phyloP scores from a whole-genome alignment of 2,888 invertebrate species.

The Scaptomyza cyrtandrae region DNA sequence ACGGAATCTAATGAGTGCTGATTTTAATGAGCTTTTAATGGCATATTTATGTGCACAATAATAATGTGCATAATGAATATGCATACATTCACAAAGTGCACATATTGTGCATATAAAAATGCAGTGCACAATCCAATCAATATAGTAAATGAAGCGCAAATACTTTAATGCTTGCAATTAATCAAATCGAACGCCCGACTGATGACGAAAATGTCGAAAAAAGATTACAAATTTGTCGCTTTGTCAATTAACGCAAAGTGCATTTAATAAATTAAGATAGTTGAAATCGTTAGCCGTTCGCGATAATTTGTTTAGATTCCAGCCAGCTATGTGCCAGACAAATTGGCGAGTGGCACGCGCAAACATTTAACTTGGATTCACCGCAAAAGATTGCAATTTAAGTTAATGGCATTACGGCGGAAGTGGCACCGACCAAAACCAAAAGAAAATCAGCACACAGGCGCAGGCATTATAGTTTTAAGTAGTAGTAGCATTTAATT shows the following conservation, averaged over 20 bases:
- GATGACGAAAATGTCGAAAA: conserved; percentile 17
- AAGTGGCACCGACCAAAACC: conserved; percentile 58
- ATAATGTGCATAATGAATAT: conserved; percentile 29
- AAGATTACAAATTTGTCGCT: conserved; percentile 11
- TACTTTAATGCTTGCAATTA: conserved; percentile 21
- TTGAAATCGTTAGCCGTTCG: conserved; percentile 47
- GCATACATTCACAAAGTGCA: conserved; percentile 4
- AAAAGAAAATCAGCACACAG: conserved; percentile 25
- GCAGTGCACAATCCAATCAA: conserved; percentile 14
- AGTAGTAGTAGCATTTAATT: conserved; percentile 67
- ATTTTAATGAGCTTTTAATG: conserved; percentile 54
- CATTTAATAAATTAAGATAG: conserved; percentile 74
- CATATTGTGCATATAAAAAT: background rate
- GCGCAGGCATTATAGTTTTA: conserved; percentile 53
- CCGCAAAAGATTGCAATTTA: conserved; percentile 64
- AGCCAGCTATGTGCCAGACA: conserved; percentile 44
- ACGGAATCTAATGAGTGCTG: background rate
- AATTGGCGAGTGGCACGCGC: conserved; percentile 68
- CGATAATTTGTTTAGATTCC: conserved; percentile 57
- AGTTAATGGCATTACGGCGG: conserved; percentile 68
- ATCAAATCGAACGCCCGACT: conserved; percentile 28
- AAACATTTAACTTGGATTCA: conserved; percentile 47
- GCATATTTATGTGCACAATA: conserved; percentile 53
- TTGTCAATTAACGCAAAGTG: conserved; percentile 23
- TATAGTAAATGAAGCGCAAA: conserved; percentile 33